phyloP scores from a whole-genome alignment of 1,140 invertebrate species.

The Apis laboriosa region DNA sequence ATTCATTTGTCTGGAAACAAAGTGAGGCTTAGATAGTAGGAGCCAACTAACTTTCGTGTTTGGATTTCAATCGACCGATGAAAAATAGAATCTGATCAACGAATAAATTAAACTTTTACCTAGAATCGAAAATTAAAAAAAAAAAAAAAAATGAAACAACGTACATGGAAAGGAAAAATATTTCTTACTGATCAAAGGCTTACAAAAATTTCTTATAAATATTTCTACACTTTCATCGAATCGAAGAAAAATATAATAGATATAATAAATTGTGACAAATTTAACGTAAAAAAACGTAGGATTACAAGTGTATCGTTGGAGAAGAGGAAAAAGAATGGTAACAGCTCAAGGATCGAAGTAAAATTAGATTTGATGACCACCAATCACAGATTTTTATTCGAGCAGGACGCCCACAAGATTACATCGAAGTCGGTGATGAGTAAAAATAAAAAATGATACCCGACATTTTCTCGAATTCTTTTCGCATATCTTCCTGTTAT shows the following conservation, averaged over 20 bases:
- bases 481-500: not conserved
- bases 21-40: not conserved
- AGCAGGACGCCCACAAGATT: not conserved
- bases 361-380: not conserved
- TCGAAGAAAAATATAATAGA: not conserved
- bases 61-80: not conserved
- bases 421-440: not conserved
- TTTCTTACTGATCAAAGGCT: not conserved
- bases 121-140: not conserved
- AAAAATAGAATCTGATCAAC: not conserved
- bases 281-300: too few species aligned
- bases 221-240: not conserved
- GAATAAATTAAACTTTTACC: not conserved
- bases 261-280: not conserved
- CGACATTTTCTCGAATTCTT: constrained; percentile 1
- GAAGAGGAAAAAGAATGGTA: not conserved
- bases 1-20: constrained; percentile 11
- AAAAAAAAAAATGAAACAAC: not conserved
- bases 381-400: not conserved
- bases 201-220: not conserved
- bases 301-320: not conserved
- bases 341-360: not conserved
- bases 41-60: not conserved
- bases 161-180: not conserved
- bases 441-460: constrained; percentile 2